Evolutionary conservation across 2,888 invertebrate genomes (phyloP).

Genomic region (Strigamia crassipes): DNA sequence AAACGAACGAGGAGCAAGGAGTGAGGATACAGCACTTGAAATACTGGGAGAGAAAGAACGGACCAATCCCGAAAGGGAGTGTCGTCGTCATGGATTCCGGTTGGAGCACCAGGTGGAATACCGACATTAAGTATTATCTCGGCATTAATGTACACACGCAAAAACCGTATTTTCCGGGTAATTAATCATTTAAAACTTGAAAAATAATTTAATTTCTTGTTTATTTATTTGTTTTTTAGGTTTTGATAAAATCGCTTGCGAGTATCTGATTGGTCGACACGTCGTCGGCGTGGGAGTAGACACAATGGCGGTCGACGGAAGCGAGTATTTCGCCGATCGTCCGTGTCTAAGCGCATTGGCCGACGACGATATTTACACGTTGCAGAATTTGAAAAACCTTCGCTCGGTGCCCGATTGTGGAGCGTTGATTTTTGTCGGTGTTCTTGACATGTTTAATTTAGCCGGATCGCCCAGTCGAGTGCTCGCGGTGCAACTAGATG

Average conservation of each 20-base stretch:
- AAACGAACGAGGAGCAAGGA: neutral
- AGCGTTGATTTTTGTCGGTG: neutral
- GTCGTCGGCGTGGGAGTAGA: neutral
- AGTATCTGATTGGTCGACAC: neutral
- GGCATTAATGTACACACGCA: neutral
- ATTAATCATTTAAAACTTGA: neutral
- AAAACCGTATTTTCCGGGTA: neutral
- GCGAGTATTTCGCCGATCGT: neutral
- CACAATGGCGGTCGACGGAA: neutral
- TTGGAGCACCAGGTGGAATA: neutral
- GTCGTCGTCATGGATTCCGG: neutral
- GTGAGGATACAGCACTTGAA: neutral
- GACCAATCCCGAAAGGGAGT: neutral
- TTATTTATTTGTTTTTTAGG: neutral
- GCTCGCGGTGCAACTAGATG: neutral
- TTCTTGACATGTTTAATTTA: neutral
- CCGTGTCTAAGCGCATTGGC: neutral
- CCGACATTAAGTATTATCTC: neutral
- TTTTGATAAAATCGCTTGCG: neutral
- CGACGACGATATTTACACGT: neutral
- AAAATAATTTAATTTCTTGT: neutral
- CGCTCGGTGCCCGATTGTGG: neutral
- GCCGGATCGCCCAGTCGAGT: neutral
- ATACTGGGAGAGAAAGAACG: neutral
- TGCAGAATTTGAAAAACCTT: neutral